Evolutionary conservation across 2,113 vertebrate genomes (phyloP).

Genomic region (Mormyrus iriodes): DNA sequence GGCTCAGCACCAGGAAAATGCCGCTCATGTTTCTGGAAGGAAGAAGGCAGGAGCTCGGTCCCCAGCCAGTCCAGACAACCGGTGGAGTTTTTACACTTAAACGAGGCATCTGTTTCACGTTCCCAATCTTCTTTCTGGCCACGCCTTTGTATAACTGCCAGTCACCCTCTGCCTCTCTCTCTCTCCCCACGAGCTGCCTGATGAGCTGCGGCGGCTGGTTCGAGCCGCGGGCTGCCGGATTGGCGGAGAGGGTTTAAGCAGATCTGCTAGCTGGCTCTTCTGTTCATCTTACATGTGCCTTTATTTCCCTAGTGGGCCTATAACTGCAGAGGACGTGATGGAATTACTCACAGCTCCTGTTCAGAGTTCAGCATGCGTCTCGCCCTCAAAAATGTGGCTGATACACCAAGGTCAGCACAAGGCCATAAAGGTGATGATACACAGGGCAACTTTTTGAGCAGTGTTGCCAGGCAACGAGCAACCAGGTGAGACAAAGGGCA

Average conservation of each 20-base stretch:
- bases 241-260: background rate
- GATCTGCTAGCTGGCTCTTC: background rate
- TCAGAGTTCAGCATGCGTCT: background rate
- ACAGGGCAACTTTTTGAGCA: background rate
- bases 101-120: background rate
- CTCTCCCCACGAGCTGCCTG: background rate
- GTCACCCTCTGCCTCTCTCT: background rate
- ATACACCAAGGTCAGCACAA: background rate
- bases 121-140: background rate
- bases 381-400: background rate
- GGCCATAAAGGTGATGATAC: background rate
- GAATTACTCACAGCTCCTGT: background rate
- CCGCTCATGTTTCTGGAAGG: background rate
- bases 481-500: background rate
- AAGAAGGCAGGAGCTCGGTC: background rate
- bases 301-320: background rate
- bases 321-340: background rate
- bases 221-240: background rate
- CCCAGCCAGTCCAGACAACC: background rate
- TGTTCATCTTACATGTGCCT: background rate
- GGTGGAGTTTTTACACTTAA: background rate
- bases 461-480: background rate
- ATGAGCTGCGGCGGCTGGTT: background rate
- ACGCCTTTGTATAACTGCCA: background rate
- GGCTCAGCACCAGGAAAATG: background rate